phyloP scores from a whole-genome alignment of 2,888 invertebrate genomes.

The Achlya flavicornis region DNA sequence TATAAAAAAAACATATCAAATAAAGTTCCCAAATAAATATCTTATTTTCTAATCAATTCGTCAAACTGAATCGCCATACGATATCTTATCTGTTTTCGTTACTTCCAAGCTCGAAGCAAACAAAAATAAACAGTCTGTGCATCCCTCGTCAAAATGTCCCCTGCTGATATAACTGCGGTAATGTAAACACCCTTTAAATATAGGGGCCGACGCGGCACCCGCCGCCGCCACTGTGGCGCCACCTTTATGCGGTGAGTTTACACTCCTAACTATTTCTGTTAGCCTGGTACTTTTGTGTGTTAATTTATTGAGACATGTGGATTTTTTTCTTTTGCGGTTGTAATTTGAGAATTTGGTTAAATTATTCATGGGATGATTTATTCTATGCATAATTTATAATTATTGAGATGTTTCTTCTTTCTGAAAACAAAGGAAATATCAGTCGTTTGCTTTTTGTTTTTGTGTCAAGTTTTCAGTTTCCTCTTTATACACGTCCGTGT shows the following conservation, averaged over 20 bases:
- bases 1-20: slow-evolving; percentile 13
- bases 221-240: slow-evolving; percentile 38
- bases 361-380: not conserved
- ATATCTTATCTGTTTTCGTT: slow-evolving; percentile 19
- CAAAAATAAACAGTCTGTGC: slow-evolving; percentile 18
- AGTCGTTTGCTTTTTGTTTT: not conserved
- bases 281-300: slow-evolving; percentile 33
- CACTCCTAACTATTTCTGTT: slow-evolving; percentile 27
- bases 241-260: slow-evolving; percentile 20
- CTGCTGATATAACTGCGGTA: slow-evolving; percentile 31
- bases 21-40: slow-evolving; percentile 18
- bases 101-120: slow-evolving; percentile 19
- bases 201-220: slow-evolving; percentile 22
- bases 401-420: too few relatives aligned
- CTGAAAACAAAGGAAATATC: not conserved
- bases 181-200: slow-evolving; percentile 31
- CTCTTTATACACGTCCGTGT: not conserved
- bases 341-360: not conserved
- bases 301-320: slow-evolving; percentile 19
- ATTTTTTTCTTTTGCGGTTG: not conserved
- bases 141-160: slow-evolving; percentile 35
- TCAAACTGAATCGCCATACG: slow-evolving; percentile 17
- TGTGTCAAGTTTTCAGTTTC: not conserved
- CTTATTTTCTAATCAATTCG: slow-evolving; percentile 15
- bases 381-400: not conserved